A percentile compares a stretch with the other conserved stretches of the same genome.
phyloP scores from a whole-genome alignment of 2,797 vertebrate genomes.

The Dryobates pubescens region DNA sequence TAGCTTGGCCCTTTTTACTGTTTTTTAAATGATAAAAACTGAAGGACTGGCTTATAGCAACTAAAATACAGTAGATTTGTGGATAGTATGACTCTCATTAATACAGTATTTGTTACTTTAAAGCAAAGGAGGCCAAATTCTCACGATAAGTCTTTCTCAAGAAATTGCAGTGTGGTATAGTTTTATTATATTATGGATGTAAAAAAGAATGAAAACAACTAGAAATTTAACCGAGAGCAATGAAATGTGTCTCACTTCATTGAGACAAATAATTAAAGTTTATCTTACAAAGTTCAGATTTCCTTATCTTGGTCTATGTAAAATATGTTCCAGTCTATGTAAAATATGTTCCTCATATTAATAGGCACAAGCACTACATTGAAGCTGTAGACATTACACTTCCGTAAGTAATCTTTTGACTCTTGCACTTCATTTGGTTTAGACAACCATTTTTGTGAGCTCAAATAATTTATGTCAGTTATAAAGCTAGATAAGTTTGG shows the following conservation, averaged over 20 bases:
- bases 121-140: neutral
- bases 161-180: neutral
- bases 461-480: neutral
- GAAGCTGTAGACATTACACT: neutral
- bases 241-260: neutral
- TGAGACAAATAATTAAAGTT: slow-evolving; percentile 23
- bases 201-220: neutral
- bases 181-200: neutral
- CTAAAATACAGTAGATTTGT: neutral
- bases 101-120: neutral
- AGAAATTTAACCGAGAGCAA: neutral
- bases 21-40: neutral
- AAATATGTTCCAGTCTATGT: neutral
- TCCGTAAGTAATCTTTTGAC: slow-evolving; percentile 11
- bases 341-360: neutral
- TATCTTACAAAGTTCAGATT: slow-evolving; percentile 2
- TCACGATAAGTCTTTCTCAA: neutral
- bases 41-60: neutral
- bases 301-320: neutral
- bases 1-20: neutral
- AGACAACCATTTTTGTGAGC: neutral
- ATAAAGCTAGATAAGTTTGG: neutral
- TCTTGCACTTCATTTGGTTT: neutral
- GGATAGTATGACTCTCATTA: neutral
- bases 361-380: slow-evolving; percentile 1